Evolutionary conservation across 2,797 vertebrate species (phyloP), one percentile per base, ranked within the genome.

Genomic region (Limnodromus scolopaceus): DNA sequence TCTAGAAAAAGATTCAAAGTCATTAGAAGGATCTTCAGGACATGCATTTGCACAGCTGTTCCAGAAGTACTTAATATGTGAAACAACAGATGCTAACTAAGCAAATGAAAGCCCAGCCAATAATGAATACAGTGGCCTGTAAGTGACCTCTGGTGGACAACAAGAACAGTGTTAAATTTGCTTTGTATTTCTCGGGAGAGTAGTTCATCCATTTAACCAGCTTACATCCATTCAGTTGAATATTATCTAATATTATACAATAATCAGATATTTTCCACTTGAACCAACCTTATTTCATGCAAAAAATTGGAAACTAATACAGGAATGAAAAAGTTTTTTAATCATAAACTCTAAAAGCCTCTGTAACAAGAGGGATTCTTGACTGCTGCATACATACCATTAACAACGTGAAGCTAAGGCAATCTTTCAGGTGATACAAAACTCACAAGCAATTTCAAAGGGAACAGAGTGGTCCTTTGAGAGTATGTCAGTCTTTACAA

Each of bases 131-230:
- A 63, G 66, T 66, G 43, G 88, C 92, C 54, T 72, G 15, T 53
- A 93, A 90, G 92, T 88, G 95, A 97, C 95, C 93, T 96, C 96
- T 97, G 92, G 77, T 86, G 93, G 96, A 92, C 93, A 93, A 16
- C 8, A 77, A 57, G 34, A 87, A 79, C 6, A 38, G 43, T 4
- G 54, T 49, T 30, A 39, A 71, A 65, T 63, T n/a, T 58, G 30
- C 54, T 80, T 25, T 17, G 5, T 27, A 19, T 71, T 78, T 77
- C 68, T 76, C 14, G 7, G 38, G 23, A 68, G 32, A 58, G 27
- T 16, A 78, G 5, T 36, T 82, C 32, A 71, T 58, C 11, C 13
- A 10, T 65, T 81, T 60, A 93, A 71, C 6, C 45, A 23, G 13
- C 6, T 81, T 46, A 36, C 16, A 34, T 20, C 9, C 19, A 38